These are phyloP conservation scores for Portunus trituberculatus DNA, from an alignment of 1,140 invertebrate genomes.

Conservation along the genomic window DNA sequence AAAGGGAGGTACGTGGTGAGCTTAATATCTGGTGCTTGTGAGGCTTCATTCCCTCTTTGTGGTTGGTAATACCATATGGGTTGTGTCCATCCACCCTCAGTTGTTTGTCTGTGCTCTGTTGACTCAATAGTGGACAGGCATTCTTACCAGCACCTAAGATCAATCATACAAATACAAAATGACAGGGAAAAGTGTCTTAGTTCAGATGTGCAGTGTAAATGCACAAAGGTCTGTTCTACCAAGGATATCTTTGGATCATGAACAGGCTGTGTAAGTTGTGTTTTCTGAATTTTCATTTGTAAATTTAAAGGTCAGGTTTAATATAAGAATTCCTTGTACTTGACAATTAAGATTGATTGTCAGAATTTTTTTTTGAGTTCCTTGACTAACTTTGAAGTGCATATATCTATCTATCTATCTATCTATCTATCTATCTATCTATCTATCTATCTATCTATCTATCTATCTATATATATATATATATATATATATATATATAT, in stretches of 20 bases:
- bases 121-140: neutral
- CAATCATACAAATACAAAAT: neutral
- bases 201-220: neutral
- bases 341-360: too few species aligned
- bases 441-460: too few species aligned
- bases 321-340: too few species aligned
- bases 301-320: too few species aligned
- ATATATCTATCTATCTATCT: too few species aligned
- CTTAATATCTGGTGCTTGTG: constrained; percentile 24
- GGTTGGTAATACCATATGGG: neutral
- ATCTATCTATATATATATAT: too few species aligned
- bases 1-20: neutral
- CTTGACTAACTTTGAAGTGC: too few species aligned
- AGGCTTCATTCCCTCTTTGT: constrained; percentile 42
- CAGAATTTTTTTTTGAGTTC: too few species aligned
- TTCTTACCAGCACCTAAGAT: neutral
- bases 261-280: neutral
- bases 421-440: too few species aligned
- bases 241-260: neutral
- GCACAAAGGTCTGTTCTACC: neutral
- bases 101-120: neutral
- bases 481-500: too few species aligned
- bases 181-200: neutral
- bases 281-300: neutral
- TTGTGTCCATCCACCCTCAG: neutral